phyloP scores from a whole-genome alignment of 2,888 invertebrate genomes.

The Boloria selene region DNA sequence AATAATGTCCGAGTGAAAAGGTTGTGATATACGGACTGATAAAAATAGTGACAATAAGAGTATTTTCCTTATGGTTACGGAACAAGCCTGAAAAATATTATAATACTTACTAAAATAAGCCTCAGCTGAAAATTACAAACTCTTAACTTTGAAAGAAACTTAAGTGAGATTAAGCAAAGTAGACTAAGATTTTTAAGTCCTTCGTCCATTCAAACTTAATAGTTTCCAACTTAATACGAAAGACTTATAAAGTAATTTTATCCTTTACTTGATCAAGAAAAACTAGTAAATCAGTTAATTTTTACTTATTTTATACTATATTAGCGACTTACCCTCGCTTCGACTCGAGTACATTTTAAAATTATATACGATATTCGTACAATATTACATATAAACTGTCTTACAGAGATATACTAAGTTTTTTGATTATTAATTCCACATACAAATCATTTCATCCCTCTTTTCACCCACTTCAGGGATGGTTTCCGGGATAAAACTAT shows the following conservation, averaged over 20 bases:
- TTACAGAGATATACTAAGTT: no score
- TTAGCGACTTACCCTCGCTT: background rate
- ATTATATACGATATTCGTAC: no score
- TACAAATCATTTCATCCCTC: no score
- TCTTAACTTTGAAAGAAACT: conserved; percentile 4
- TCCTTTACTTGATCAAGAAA: conserved; percentile 12
- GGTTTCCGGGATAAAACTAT: no score
- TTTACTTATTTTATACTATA: conserved; percentile 11
- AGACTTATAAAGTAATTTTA: conserved; percentile 9
- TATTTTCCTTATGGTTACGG: no score
- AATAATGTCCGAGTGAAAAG: no score
- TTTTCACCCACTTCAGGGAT: no score
- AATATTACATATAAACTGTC: no score
- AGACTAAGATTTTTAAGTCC: conserved; percentile 19
- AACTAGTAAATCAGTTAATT: background rate
- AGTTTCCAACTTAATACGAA: conserved; percentile 12
- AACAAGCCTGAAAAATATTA: background rate
- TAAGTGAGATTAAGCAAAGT: conserved; percentile 13
- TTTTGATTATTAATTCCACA: no score
- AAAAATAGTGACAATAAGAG: no score
- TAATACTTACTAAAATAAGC: conserved; percentile 8
- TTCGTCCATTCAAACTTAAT: conserved; percentile 17
- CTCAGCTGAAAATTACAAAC: conserved; percentile 19
- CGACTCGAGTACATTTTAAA: no score
- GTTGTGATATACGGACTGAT: no score